Percentiles rank a stretch among this genome's conserved stretches.
Evolutionary conservation across 1,140 invertebrate species (phyloP).

Genomic region (Geopemphigus sp.): DNA sequence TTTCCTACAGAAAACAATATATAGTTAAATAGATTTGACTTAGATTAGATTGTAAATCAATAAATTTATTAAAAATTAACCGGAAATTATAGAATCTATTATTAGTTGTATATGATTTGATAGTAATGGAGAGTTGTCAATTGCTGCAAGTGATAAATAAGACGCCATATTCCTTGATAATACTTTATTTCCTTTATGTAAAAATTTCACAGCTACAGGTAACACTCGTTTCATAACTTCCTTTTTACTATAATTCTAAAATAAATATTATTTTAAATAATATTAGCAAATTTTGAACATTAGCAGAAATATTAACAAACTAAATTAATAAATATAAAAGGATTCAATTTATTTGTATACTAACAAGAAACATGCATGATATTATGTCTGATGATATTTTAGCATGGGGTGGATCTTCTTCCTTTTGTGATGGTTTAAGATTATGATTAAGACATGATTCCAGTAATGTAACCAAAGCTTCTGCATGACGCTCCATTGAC

Average conservation of each 20-base stretch:
- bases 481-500: conserved; percentile 80
- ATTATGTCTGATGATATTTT: conserved; percentile 93
- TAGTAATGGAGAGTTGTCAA: conserved; percentile 81
- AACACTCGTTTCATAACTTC: conserved; percentile 84
- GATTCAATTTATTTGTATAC: conserved; percentile 51
- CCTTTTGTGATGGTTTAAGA: conserved; percentile 72
- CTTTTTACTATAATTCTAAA: conserved; percentile 81
- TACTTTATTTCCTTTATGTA: conserved; percentile 86
- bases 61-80: conserved; percentile 56
- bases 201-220: conserved; percentile 85
- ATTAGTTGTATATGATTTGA: conserved; percentile 84
- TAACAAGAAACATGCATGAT: conserved; percentile 88
- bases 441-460: conserved; percentile 86
- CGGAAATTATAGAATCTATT: conserved; percentile 83
- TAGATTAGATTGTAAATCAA: not conserved
- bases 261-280: conserved; percentile 33
- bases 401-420: conserved; percentile 89
- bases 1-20: conserved; percentile 64
- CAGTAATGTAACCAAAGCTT: conserved; percentile 75
- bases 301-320: not conserved
- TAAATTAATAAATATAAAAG: not conserved
- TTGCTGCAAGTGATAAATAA: conserved; percentile 88
- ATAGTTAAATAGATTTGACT: conserved; percentile 14
- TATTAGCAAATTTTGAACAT: not conserved
- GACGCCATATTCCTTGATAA: conserved; percentile 84